Evolutionary conservation across 2,888 invertebrate genomes (phyloP).

Genomic region (Argyresthia goedartella): DNA sequence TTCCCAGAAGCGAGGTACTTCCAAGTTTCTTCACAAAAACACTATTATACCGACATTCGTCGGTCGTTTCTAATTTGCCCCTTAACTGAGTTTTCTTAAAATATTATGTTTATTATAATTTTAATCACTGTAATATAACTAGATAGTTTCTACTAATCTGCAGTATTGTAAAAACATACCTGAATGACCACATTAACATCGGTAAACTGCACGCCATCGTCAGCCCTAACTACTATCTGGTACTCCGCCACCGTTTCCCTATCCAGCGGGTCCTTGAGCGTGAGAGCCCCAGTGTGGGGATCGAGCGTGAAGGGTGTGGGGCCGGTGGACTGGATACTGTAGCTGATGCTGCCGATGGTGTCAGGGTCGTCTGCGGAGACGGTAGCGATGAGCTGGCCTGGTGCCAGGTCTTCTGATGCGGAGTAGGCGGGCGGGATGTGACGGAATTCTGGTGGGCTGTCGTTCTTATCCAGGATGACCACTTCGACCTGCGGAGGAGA

Average conservation of each 20-base stretch:
- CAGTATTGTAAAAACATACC: conserved; percentile 63
- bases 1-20: no score
- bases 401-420: conserved; percentile 88
- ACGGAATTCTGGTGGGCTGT: conserved; percentile 92
- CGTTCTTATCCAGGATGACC: conserved; percentile 90
- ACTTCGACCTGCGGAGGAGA: conserved; percentile 79
- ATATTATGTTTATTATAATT: no score
- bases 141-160: neutral
- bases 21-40: no score
- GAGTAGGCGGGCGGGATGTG: conserved; percentile 79
- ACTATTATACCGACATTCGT: no score
- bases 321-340: conserved; percentile 77
- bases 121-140: no score
- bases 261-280: conserved; percentile 84
- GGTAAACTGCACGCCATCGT: conserved; percentile 90
- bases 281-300: conserved; percentile 77
- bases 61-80: no score
- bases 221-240: conserved; percentile 83
- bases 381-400: conserved; percentile 82
- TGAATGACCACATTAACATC: conserved; percentile 83
- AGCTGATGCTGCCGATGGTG: conserved; percentile 82
- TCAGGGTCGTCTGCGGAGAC: conserved; percentile 89
- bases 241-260: conserved; percentile 86
- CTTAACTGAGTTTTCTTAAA: no score
- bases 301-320: conserved; percentile 81